A percentile compares a stretch with the other conserved stretches of the same genome.
Evolutionary conservation across 2,888 invertebrate species (phyloP).

Genomic region (Trissonchulus sp.): DNA sequence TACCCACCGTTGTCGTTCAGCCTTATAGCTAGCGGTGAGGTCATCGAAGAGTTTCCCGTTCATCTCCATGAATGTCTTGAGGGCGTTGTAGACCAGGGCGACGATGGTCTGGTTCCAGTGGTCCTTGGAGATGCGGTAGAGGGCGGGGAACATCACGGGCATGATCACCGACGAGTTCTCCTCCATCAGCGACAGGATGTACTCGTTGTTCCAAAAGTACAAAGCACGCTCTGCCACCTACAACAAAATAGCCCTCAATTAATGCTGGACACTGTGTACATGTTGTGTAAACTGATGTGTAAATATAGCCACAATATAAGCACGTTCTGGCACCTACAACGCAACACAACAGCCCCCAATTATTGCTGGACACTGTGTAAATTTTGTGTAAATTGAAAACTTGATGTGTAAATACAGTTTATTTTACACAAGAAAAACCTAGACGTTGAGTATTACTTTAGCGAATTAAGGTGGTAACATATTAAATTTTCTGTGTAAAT

Average conservation of each 20-base stretch:
- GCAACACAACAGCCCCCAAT: background rate
- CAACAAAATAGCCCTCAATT: conserved; percentile 35
- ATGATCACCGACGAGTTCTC: conserved; percentile 96
- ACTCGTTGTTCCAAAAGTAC: conserved; percentile 99
- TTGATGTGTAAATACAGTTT: too few species aligned
- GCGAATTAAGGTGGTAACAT: too few species aligned
- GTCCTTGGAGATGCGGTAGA: conserved; percentile 97
- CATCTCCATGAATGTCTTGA: conserved; percentile 99
- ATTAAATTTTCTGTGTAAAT: too few species aligned
- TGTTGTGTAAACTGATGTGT: too few species aligned
- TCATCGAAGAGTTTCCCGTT: conserved; percentile 99
- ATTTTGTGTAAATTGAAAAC: too few species aligned
- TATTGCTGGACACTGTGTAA: background rate
- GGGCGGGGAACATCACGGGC: conserved; percentile 98
- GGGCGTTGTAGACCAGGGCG: conserved; percentile 97
- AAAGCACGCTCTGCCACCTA: conserved; percentile 97
- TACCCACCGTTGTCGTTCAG: conserved; percentile 98
- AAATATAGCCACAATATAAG: too few species aligned
- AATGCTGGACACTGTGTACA: background rate
- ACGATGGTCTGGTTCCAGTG: conserved; percentile 99
- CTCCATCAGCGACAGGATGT: conserved; percentile 96
- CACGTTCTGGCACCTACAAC: conserved; percentile 91
- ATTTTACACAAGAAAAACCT: too few species aligned
- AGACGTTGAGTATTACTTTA: too few species aligned
- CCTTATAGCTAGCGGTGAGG: conserved; percentile 95